phyloP scores from a whole-genome alignment of 2,888 invertebrate species.

The Tethea ocularis region DNA sequence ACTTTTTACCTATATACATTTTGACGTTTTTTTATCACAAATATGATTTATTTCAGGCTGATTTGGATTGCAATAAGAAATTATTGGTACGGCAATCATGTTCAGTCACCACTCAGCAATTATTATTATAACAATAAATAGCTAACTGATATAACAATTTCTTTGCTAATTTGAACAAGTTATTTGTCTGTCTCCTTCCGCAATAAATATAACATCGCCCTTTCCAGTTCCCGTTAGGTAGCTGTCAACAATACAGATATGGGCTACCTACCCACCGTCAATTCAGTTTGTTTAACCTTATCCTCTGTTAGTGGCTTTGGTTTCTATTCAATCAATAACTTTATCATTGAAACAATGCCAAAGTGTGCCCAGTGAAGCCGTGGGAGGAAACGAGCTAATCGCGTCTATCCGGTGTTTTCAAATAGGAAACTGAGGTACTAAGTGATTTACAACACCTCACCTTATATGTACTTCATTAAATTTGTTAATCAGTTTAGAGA shows the following conservation, averaged over 20 bases:
- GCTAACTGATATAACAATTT: too few species aligned
- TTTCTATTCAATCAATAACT: conserved; percentile 5
- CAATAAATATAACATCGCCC: too few species aligned
- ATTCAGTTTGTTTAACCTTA: neutral
- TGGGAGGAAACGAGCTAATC: conserved; percentile 50
- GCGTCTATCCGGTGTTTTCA: conserved; percentile 52
- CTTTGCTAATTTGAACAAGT: too few species aligned
- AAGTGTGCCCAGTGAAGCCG: conserved; percentile 36
- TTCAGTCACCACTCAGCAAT: too few species aligned
- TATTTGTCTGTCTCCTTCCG: too few species aligned
- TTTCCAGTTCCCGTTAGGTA: neutral
- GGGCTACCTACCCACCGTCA: neutral
- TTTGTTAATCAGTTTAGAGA: conserved; percentile 9
- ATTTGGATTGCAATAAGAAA: too few species aligned
- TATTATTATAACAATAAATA: too few species aligned
- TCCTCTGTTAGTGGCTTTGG: neutral
- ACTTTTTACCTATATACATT: too few species aligned
- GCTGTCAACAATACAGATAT: neutral
- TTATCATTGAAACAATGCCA: conserved; percentile 43
- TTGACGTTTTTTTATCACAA: too few species aligned
- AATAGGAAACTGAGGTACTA: conserved; percentile 42
- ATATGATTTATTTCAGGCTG: too few species aligned
- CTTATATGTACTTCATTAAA: conserved; percentile 11
- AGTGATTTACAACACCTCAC: conserved; percentile 23
- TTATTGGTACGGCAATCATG: too few species aligned